These are phyloP conservation scores for Armadillidium nasatum DNA, from an alignment of 1,140 invertebrate genomes.

Conservation along the genomic window DNA sequence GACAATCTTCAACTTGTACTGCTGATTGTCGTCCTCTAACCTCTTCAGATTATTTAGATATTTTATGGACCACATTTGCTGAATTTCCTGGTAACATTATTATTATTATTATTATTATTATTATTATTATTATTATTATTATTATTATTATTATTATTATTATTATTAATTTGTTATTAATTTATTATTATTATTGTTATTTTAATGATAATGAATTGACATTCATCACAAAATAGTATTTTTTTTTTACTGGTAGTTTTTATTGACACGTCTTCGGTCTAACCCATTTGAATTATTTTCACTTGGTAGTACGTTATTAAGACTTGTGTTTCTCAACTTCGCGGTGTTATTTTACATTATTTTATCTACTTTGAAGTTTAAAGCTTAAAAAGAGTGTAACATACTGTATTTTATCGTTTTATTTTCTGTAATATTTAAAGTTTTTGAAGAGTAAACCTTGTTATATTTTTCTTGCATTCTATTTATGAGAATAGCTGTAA, in stretches of 20 bases:
- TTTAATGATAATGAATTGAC: background rate
- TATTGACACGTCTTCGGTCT: too few species aligned
- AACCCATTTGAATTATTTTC: background rate
- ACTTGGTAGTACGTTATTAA: too few species aligned
- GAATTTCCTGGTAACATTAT: conserved; percentile 80
- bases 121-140: background rate
- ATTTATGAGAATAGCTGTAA: too few species aligned
- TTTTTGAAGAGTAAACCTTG: background rate
- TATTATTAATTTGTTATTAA: background rate
- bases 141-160: background rate
- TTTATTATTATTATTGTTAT: background rate
- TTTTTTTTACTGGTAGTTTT: too few species aligned
- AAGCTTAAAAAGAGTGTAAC: background rate
- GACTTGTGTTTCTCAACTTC: too few species aligned
- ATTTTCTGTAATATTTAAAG: too few species aligned
- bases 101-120: background rate
- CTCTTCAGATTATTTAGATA: conserved; percentile 83
- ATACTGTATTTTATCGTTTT: too few species aligned
- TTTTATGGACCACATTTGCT: conserved; percentile 89
- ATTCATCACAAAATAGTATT: too few species aligned
- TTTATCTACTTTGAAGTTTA: background rate
- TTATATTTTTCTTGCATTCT: too few species aligned
- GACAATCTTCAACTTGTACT: conserved; percentile 53
- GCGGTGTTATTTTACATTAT: background rate
- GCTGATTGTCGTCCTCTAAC: conserved; percentile 64